These are phyloP conservation scores for Orthosia gracilis DNA, from an alignment of 2,888 invertebrate species.

Conservation along the genomic window DNA sequence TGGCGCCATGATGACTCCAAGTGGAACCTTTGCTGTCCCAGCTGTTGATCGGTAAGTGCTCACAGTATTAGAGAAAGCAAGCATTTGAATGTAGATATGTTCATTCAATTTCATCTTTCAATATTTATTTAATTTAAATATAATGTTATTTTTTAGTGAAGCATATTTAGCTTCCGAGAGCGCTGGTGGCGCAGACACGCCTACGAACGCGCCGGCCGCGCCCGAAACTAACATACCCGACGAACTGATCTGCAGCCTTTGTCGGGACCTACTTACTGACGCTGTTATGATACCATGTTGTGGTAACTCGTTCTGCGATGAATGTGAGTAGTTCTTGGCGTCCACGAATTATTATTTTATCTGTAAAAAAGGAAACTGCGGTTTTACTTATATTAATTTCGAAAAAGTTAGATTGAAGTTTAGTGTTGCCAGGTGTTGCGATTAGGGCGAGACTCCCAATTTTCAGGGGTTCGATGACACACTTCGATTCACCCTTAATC, in stretches of 20 bases:
- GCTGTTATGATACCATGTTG: constrained; percentile 99
- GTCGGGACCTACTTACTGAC: constrained; percentile 97
- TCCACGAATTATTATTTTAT: not conserved
- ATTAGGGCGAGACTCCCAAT: too few species aligned
- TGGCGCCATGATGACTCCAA: constrained; percentile 97
- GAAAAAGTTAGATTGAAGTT: not conserved
- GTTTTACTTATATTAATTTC: not conserved
- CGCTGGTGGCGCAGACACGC: constrained; percentile 91
- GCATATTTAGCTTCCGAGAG: constrained; percentile 94
- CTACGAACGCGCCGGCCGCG: constrained; percentile 92
- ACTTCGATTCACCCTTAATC: too few species aligned
- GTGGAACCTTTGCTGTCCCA: constrained; percentile 97
- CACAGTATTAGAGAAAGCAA: not conserved
- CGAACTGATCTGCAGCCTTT: constrained; percentile 97
- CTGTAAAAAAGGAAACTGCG: not conserved
- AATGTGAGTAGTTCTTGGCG: constrained; percentile 93
- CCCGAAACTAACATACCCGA: constrained; percentile 96
- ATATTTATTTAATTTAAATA: not conserved
- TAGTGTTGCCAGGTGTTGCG: too few species aligned
- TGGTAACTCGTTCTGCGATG: constrained; percentile 99
- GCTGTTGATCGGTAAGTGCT: constrained; percentile 95
- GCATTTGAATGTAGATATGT: not conserved
- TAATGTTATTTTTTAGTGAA: constrained; percentile 89
- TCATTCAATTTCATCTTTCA: not conserved
- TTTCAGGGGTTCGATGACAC: too few species aligned